phyloP scores from a whole-genome alignment of 2,797 vertebrate species.

The Pogoniulus pusillus region DNA sequence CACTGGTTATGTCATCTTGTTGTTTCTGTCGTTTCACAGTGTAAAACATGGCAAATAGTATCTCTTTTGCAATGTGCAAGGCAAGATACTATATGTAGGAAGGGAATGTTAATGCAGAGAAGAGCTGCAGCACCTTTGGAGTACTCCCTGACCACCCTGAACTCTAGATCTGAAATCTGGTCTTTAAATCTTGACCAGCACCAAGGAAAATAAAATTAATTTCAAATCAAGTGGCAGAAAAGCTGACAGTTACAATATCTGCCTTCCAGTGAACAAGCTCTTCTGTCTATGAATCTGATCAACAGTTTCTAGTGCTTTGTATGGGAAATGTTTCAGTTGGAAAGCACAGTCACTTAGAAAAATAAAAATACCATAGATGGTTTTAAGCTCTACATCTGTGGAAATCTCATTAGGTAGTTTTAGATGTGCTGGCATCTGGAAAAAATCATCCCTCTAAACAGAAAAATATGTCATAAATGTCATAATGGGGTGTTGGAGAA shows the following conservation, averaged over 20 bases:
- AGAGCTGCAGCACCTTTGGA: background rate
- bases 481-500: constrained; percentile 72
- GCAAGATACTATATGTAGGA: background rate
- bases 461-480: constrained; percentile 78
- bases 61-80: background rate
- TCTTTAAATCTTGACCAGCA: background rate
- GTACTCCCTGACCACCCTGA: background rate
- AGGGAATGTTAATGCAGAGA: background rate
- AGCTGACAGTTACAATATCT: background rate
- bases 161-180: background rate
- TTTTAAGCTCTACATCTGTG: constrained; percentile 78
- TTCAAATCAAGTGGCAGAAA: constrained; percentile 18
- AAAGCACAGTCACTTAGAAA: constrained; percentile 70
- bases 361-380: constrained; percentile 69
- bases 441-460: constrained; percentile 79
- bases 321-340: constrained; percentile 70
- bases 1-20: background rate
- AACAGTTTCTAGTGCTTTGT: constrained; percentile 51
- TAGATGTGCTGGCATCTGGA: constrained; percentile 81
- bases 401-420: constrained; percentile 79
- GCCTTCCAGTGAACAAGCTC: constrained; percentile 27
- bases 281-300: constrained; percentile 32
- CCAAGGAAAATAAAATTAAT: background rate
- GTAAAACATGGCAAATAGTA: background rate
- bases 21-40: background rate